Conservation (phyloP, 2,888 invertebrate genomes). For the Gandaritis pyraliata region DNA sequence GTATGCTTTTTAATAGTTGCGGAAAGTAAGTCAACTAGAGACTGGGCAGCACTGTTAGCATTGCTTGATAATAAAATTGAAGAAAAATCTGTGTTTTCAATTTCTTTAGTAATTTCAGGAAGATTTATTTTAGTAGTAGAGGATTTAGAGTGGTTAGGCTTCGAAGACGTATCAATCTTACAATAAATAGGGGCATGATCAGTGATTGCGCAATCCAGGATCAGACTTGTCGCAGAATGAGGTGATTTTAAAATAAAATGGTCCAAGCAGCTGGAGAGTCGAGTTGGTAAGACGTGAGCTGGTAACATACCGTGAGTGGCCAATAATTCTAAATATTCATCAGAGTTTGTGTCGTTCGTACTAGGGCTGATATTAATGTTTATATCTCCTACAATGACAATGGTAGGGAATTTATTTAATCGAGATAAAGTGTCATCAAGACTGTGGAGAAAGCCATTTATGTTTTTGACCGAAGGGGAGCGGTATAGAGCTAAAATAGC, state of each 20-base stretch:
- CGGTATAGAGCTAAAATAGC: background rate
- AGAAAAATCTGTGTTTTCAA: background rate
- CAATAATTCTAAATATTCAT: background rate
- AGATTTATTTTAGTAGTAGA: background rate
- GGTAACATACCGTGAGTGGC: background rate
- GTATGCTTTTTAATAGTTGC: constrained; percentile 1
- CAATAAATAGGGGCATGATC: constrained; percentile 1
- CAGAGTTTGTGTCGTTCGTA: background rate
- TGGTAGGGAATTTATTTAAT: background rate
- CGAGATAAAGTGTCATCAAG: background rate
- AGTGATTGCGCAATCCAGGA: background rate
- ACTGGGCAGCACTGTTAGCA: background rate
- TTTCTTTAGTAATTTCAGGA: background rate
- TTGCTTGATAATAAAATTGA: background rate
- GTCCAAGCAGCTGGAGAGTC: background rate
- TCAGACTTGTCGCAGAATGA: background rate
- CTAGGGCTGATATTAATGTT: background rate
- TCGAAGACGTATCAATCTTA: background rate
- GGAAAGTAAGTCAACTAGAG: background rate
- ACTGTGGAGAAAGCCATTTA: background rate
- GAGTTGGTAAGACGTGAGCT: background rate
- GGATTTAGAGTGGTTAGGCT: background rate
- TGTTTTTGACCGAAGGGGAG: background rate
- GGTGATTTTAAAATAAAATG: constrained; percentile 1
- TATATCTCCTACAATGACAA: background rate